Conservation (phyloP, 2,113 vertebrate genomes). For the Sphaerodactylus townsendi region DNA sequence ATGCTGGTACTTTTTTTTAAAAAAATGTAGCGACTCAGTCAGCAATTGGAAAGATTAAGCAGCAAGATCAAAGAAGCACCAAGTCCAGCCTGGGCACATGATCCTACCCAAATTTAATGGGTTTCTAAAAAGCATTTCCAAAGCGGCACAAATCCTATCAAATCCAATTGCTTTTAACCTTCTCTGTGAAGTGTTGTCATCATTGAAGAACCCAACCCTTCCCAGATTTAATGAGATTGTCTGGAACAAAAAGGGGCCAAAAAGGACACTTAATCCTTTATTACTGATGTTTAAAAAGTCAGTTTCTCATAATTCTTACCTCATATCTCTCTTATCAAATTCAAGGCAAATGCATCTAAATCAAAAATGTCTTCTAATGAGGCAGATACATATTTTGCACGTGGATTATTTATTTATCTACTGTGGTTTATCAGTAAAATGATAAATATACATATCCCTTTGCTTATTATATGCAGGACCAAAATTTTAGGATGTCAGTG, state of each 20-base stretch:
- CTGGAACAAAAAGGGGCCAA: constrained; percentile 34
- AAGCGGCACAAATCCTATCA: constrained; percentile 39
- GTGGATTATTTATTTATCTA: neutral
- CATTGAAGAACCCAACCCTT: constrained; percentile 3
- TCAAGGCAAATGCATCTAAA: neutral
- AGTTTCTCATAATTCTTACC: neutral
- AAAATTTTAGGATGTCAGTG: too few species aligned
- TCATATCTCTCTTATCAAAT: neutral
- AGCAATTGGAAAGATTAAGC: constrained; percentile 24
- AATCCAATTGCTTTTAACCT: constrained; percentile 43
- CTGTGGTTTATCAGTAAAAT: neutral
- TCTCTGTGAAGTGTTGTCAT: constrained; percentile 44
- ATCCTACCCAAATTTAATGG: constrained; percentile 19
- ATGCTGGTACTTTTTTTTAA: neutral
- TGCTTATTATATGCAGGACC: neutral
- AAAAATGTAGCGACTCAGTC: neutral
- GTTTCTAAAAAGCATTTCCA: constrained; percentile 49
- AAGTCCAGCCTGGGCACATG: constrained; percentile 9
- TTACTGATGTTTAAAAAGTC: neutral
- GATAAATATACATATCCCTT: neutral
- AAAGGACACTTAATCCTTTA: neutral
- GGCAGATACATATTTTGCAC: neutral
- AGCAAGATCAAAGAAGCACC: constrained; percentile 31
- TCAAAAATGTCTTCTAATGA: neutral
- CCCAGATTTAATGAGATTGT: constrained; percentile 26